Evolutionary conservation across 2,797 vertebrate species (phyloP), one percentile per base, ranked within the genome.

Genomic region (Danio albolineatus): DNA sequence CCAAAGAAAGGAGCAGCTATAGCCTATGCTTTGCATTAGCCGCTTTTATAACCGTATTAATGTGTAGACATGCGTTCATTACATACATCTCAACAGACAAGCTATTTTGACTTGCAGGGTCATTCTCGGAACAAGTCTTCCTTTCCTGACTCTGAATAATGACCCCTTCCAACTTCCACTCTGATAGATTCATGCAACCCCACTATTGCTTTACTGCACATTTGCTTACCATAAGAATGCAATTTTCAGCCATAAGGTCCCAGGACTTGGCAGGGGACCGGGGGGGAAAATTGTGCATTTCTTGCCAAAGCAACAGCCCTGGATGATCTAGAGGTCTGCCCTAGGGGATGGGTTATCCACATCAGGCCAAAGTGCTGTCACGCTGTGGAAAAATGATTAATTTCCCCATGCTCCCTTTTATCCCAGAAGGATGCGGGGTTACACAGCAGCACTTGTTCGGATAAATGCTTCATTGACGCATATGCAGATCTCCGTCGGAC

Each of bases 211-310:
- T 91, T 89, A 85, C 85, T 89, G 87, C 90, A 90, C 89, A 92
- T 92, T 93, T 91, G 89, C 89, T 92, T 91, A 92, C 91, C 92
- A 93, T 92, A 92, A 93, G 91, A 94, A 93, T 93, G 90, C 89
- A 90, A 94, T 95, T 94, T 94, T 92, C 89, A 90, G 81, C 86
- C 89, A 93, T 93, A 93, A 93, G 89, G 92, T 91, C 87, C 89
- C 87, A 85, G 88, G 91, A 91, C 89, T 92, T 93, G 93, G 92
- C 92, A 91, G 89, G 80, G 83, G 82, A 82, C 61, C 53, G 67
- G 73, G 67, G 75, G 73, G 80, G 28, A 57, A 78, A 7, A 72
- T 86, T 84, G 90, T 88, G 89, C 80, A 87, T 90, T 91, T 85
- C 87, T 90, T 93, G 93, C 92, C 92, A 94, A 90, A 91, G 86